Percentiles rank a stretch among this genome's conserved stretches.
phyloP scores from a whole-genome alignment of 2,888 invertebrate species.

The Dicycla oo region DNA sequence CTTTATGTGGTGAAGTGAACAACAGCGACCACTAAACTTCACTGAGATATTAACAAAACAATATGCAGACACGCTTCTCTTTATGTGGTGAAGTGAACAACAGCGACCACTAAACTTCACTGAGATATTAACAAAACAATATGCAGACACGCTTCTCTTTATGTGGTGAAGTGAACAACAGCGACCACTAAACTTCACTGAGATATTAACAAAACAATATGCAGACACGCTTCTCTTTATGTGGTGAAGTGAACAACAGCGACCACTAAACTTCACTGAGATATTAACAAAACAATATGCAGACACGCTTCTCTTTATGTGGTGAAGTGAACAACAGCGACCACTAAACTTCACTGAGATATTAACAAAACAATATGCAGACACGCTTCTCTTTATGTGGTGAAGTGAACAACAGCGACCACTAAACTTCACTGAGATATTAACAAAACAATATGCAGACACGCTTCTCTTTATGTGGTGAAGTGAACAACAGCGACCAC shows the following conservation, averaged over 20 bases:
- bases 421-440: neutral
- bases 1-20: neutral
- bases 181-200: neutral
- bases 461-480: too few relatives aligned
- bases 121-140: neutral
- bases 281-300: conserved; percentile 1
- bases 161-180: neutral
- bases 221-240: too few relatives aligned
- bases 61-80: neutral
- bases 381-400: too few relatives aligned
- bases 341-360: neutral
- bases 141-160: too few relatives aligned
- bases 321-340: neutral
- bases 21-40: neutral
- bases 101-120: neutral
- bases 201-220: conserved; percentile 1
- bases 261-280: neutral
- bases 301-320: too few relatives aligned
- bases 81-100: neutral
- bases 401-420: neutral
- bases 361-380: neutral
- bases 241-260: neutral
- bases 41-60: neutral
- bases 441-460: neutral
- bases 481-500: neutral